Evolutionary conservation across 2,113 vertebrate species (phyloP), one percentile per base, ranked within the genome.

Genomic region (Phylloscopus trochiloides): DNA sequence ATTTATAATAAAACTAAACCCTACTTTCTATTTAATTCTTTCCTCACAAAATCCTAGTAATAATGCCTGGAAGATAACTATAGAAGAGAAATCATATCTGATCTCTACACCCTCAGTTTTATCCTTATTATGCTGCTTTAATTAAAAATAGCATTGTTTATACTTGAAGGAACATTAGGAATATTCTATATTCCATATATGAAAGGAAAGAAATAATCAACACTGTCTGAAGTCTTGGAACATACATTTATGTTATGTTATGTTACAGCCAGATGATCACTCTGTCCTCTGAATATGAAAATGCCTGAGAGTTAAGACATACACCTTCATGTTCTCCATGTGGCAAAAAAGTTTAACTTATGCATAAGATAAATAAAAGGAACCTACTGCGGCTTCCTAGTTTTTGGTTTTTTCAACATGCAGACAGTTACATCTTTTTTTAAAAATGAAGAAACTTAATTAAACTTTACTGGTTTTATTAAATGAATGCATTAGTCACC

Each of bases 1-100:
- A 95, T 96, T 54, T 96, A 80, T 95, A 97, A 97, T 93, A 96
- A 95, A 91, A 43, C n/a, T 62, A 96, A 96, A 84, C 16, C 40
- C 11, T 95, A 87, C 32, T 66, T 90, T 93, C 47, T 86, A 51
- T 36, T 93, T 96, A 88, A 75, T 92, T 96, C 61, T 88, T 94
- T 36, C 68, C 40, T 94, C 14, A 28, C 6, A 29, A 86, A 91
- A 31, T 93, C 55, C 88, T 95, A 68, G 54, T 52, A 96, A 97
- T 88, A 88, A 92, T 92, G 52, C 31, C 74, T 89, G 57, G 47
- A 88, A 93, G 57, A 45, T 32, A 96, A 29, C 70, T 79, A 68
- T n/a, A 93, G 36, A 79, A 80, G 36, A 9, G 51, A 89, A 75
- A 26, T 43, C 5, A 14, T 86, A 92, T 92, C 92, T 92, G 75